Conservation (phyloP, 2,113 vertebrate species). For the Mastomys natalensis region DNA sequence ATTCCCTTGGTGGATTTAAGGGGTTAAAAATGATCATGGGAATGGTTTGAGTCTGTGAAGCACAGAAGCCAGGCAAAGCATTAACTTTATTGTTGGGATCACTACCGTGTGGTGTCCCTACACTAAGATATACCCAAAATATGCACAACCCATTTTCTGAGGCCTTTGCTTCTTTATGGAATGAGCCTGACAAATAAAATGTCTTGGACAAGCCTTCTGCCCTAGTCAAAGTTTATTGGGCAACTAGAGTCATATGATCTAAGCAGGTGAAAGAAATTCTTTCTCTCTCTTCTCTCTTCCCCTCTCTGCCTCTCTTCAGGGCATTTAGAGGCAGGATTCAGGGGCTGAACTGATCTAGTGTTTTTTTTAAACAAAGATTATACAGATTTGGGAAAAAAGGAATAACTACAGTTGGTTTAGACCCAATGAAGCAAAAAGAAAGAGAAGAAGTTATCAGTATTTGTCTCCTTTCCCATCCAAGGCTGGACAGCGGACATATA, state of each 20-base stretch:
- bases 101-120: background rate
- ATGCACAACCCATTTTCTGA: background rate
- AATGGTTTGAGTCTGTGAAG: background rate
- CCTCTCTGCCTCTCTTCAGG: background rate
- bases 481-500: background rate
- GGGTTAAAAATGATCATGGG: background rate
- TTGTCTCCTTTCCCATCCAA: background rate
- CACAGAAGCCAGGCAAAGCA: background rate
- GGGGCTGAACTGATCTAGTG: background rate
- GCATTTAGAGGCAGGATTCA: background rate
- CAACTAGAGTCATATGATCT: background rate
- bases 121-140: background rate
- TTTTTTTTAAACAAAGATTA: background rate
- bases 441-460: background rate
- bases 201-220: background rate
- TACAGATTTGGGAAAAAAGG: background rate
- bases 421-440: background rate
- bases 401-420: background rate
- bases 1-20: background rate
- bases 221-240: constrained; percentile 23
- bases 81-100: background rate
- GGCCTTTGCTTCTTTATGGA: background rate
- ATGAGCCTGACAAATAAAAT: background rate
- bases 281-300: background rate
- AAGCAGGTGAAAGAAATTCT: background rate